A percentile compares a stretch with the other conserved stretches of the same genome.
Conservation (phyloP, 1,140 invertebrate genomes). For the Drosophila elegans region DNA sequence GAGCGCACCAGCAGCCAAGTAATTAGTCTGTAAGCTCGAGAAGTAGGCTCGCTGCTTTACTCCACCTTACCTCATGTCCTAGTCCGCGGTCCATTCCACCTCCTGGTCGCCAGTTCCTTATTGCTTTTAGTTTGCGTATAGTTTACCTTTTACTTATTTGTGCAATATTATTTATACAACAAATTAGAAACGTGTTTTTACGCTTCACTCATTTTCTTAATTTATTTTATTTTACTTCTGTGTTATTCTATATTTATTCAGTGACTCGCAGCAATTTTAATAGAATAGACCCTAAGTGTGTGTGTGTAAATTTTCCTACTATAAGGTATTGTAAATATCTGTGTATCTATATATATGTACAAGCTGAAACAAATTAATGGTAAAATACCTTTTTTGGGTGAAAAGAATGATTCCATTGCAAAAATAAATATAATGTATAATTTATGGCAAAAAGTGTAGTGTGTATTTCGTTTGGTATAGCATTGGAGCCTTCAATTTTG, state of each 20-base stretch:
- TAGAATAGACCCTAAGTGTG: constrained; percentile 3
- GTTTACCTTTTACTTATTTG: constrained; percentile 16
- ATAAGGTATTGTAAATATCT: constrained; percentile 38
- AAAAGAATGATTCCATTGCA: constrained; percentile 41
- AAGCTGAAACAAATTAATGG: constrained; percentile 10
- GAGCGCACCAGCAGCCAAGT: constrained; percentile 35
- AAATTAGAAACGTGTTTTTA: constrained; percentile 12
- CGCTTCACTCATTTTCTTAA: constrained; percentile 13
- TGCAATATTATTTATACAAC: constrained; percentile 44
- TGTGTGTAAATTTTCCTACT: constrained; percentile 13
- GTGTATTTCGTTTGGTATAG: constrained; percentile 44
- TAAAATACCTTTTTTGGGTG: constrained; percentile 42
- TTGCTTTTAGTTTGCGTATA: constrained; percentile 4
- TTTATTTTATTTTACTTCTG: constrained; percentile 20
- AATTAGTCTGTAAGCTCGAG: constrained; percentile 61
- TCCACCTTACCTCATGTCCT: constrained; percentile 36
- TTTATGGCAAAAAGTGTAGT: constrained; percentile 47
- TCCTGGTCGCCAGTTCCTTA: constrained; percentile 38
- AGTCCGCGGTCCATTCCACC: constrained; percentile 40
- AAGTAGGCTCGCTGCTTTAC: constrained; percentile 39
- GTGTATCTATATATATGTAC: constrained; percentile 27
- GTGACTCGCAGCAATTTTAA: constrained; percentile 7
- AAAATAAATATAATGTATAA: constrained; percentile 56
- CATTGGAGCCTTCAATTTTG: constrained; percentile 36
- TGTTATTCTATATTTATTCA: constrained; percentile 6